A percentile compares a stretch with the other conserved stretches of the same genome.
Evolutionary conservation across 2,888 invertebrate genomes (phyloP).

Genomic region (Callimorpha dominula): DNA sequence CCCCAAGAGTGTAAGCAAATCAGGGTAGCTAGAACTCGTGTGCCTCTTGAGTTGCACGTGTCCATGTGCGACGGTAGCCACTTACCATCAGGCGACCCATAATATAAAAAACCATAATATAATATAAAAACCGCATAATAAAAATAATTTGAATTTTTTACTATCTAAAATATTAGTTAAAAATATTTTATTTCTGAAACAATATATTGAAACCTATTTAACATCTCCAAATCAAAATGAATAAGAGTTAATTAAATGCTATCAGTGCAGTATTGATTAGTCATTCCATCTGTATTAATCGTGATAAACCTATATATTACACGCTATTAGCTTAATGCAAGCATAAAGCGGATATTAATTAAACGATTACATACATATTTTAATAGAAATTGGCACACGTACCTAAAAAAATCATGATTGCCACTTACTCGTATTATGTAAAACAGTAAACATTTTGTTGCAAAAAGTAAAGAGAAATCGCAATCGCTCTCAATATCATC

Average conservation of each 20-base stretch:
- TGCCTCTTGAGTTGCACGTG: too few relatives aligned
- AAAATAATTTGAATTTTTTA: background rate
- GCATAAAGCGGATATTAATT: background rate
- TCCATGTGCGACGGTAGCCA: too few relatives aligned
- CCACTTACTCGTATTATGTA: background rate
- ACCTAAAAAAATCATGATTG: background rate
- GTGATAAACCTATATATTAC: background rate
- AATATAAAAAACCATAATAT: too few relatives aligned
- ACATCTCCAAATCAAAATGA: too few relatives aligned
- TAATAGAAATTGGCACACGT: background rate
- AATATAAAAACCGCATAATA: too few relatives aligned
- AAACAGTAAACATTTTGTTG: background rate
- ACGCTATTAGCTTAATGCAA: background rate
- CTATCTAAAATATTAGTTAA: too few relatives aligned
- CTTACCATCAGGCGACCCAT: too few relatives aligned
- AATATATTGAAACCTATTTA: too few relatives aligned
- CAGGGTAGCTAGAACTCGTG: too few relatives aligned
- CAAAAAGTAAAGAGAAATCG: slow-evolving; percentile 25
- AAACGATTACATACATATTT: background rate
- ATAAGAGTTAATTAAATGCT: background rate
- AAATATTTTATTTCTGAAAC: too few relatives aligned
- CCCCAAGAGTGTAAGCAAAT: too few relatives aligned
- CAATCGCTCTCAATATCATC: slow-evolving; percentile 30
- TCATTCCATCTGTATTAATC: background rate
- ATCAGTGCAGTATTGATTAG: background rate